Conservation (phyloP, 2,888 invertebrate species). For the Neoscelio sp. region DNA sequence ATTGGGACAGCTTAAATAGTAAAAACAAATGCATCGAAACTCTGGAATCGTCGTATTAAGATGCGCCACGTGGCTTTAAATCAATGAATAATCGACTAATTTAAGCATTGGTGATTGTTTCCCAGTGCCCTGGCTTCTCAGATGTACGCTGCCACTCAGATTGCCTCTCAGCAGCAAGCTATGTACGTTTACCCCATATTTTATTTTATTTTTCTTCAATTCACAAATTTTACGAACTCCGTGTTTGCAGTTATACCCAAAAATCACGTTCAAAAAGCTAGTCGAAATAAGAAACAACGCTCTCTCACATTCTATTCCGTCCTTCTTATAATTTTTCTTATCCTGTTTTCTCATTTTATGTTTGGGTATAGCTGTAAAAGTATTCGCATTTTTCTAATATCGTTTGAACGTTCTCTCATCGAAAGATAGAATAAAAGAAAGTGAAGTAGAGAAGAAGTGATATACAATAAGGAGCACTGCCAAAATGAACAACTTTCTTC, state of each 20-base stretch:
- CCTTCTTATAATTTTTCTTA: background rate
- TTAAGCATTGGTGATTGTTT: conserved; percentile 84
- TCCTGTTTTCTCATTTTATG: conserved; percentile 10
- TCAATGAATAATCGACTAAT: conserved; percentile 80
- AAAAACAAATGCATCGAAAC: conserved; percentile 9
- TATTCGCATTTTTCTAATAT: conserved; percentile 78
- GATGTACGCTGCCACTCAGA: conserved; percentile 96
- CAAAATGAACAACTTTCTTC: conserved; percentile 78
- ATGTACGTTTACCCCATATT: conserved; percentile 89
- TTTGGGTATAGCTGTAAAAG: conserved; percentile 82
- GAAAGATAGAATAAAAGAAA: conserved; percentile 58
- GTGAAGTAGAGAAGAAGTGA: conserved; percentile 69
- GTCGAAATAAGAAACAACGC: background rate
- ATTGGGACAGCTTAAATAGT: conserved; percentile 2
- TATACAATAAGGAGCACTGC: conserved; percentile 77
- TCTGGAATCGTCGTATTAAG: conserved; percentile 59
- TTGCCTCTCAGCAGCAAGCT: conserved; percentile 96
- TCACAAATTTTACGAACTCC: conserved; percentile 73
- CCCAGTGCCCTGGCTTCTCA: conserved; percentile 98
- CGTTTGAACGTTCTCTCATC: conserved; percentile 68
- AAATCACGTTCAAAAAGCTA: background rate
- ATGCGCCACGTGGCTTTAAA: conserved; percentile 65
- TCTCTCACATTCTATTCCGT: background rate
- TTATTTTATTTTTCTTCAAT: conserved; percentile 81
- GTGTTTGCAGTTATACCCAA: conserved; percentile 81